Conservation (phyloP, 2,888 invertebrate species). For the Eilema caniola region DNA sequence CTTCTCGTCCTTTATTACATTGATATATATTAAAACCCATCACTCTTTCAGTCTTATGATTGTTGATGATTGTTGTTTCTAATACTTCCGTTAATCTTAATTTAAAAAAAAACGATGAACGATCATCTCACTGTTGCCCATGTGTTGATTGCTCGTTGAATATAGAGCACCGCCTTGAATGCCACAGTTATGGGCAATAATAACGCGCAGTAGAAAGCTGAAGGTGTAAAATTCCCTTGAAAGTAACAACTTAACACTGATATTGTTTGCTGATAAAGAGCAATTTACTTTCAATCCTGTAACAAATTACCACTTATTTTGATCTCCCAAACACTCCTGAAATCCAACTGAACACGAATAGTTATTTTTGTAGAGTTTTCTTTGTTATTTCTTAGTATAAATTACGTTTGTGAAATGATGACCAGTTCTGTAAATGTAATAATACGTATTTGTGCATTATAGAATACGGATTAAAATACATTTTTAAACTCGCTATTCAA, state of each 20-base stretch:
- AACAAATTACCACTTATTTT: constrained; percentile 29
- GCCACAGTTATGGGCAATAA: constrained; percentile 53
- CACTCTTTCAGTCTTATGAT: background rate
- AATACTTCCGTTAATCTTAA: no score
- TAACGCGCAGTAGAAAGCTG: constrained; percentile 58
- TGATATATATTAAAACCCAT: background rate
- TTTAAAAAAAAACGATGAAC: background rate
- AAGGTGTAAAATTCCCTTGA: constrained; percentile 45
- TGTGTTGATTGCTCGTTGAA: constrained; percentile 34
- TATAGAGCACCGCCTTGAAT: constrained; percentile 45
- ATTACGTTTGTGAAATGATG: constrained; percentile 7
- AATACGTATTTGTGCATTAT: background rate
- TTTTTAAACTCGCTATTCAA: no score
- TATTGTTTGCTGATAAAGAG: constrained; percentile 54
- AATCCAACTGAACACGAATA: background rate
- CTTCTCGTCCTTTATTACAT: background rate
- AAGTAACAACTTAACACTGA: constrained; percentile 33
- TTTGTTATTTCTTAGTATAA: constrained; percentile 1
- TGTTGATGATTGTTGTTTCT: no score
- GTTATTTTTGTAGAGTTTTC: background rate
- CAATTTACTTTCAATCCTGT: constrained; percentile 50
- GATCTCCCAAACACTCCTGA: background rate
- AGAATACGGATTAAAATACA: no score
- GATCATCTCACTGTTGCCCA: constrained; percentile 13
- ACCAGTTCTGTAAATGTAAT: constrained; percentile 10